Evolutionary conservation across 1,140 invertebrate species (phyloP), one percentile per base, ranked within the genome.

Genomic region (Apis cerana): DNA sequence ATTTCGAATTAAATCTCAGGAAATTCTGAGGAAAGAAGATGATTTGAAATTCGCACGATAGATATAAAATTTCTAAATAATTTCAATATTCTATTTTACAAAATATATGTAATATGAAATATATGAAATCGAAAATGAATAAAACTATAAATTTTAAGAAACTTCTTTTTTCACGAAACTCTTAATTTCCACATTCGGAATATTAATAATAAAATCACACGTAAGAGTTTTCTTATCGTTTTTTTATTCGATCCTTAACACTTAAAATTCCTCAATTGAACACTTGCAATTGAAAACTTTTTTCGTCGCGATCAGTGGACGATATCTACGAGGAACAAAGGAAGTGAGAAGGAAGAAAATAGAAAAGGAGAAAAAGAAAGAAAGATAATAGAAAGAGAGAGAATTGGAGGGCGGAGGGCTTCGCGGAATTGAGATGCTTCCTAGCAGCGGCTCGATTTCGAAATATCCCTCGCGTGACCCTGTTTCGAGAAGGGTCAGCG

Each of bases 401-500:
- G 70, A 65, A 78, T 64, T 58, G 50, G 75, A 54, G 81, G 67
- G 58, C 75, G 56, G 75, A 50, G 75, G 50, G 75, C 50, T 71
- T 82, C 81, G 56, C 75, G 50, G 75, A 82, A 82, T 71, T 58
- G 81, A 82, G 81, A 82, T 69, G 80, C 80, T 82, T 82, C 79
- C 52, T 56, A 43, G 71, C 23, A 58, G 79, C 79, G 79, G 71
- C 79, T 81, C 80, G 80, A 82, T 76, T 82, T 82, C 80, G 75
- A 78, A 83, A 78, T 83, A 83, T 83, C 75, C 81, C 75, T 83
- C 75, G 75, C 75, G 81, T 78, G 81, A 83, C 81, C 81, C 81
- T 83, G 81, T 83, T 78, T 77, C 81, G 75, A 70, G 75, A 71
- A 83, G 75, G 75, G 81, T 83, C 81, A 83, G 75, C 75, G 8